Percentiles rank a stretch among this genome's conserved stretches.
Evolutionary conservation across 2,113 vertebrate species (phyloP).

Genomic region (Chamaea fasciata): DNA sequence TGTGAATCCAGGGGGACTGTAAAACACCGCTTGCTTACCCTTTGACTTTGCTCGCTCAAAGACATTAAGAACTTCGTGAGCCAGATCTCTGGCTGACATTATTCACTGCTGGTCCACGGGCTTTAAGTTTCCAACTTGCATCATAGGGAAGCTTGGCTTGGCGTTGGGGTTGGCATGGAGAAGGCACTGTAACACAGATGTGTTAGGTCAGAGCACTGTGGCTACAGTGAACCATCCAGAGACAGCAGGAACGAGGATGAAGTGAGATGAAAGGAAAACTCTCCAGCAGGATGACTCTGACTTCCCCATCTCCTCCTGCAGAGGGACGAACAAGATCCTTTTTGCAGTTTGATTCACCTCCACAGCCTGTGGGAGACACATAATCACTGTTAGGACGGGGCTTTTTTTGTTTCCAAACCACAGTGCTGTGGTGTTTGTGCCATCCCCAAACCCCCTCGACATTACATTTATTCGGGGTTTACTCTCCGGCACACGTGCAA

Average conservation of each 20-base stretch:
- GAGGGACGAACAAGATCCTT: neutral
- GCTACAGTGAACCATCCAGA: neutral
- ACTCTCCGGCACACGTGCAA: neutral
- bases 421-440: neutral
- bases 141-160: neutral
- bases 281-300: neutral
- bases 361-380: neutral
- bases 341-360: neutral
- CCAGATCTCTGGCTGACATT: neutral
- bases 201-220: neutral
- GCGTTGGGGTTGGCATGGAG: rapidly evolving
- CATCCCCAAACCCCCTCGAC: neutral
- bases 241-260: neutral
- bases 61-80: neutral
- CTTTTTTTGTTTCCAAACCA: neutral
- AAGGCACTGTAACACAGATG: neutral
- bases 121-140: neutral
- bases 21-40: neutral
- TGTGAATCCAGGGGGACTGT: neutral
- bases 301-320: neutral
- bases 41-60: neutral
- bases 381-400: neutral
- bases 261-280: neutral
- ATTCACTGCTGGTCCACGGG: neutral
- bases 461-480: neutral